Percentiles rank a stretch among this genome's conserved stretches.
phyloP scores from a whole-genome alignment of 92 coral and sea anemone species.

The Porites rus region DNA sequence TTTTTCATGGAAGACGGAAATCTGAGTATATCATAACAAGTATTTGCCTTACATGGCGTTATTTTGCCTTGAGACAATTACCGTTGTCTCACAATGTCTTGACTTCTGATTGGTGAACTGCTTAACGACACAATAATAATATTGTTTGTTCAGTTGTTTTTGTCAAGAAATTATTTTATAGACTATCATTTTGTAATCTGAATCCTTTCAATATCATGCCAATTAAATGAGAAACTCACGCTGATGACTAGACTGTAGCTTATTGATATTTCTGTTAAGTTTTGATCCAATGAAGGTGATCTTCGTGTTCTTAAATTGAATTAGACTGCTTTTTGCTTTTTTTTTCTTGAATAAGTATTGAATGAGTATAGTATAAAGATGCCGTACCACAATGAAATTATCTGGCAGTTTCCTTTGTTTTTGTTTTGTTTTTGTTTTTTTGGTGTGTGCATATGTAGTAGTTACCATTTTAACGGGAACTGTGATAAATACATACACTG shows the following conservation, averaged over 20 bases:
- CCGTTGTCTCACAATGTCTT: not conserved
- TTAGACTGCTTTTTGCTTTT: not conserved
- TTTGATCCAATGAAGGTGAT: not conserved
- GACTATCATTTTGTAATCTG: not conserved
- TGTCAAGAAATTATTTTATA: not conserved
- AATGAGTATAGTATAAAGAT: not conserved
- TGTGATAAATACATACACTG: too few relatives aligned
- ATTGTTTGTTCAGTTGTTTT: not conserved
- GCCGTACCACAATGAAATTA: not conserved
- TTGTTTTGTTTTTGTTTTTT: too few relatives aligned
- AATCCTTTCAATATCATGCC: not conserved
- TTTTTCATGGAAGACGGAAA: not conserved
- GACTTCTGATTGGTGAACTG: not conserved
- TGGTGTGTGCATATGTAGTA: too few relatives aligned
- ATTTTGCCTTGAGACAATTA: not conserved
- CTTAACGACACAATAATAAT: not conserved
- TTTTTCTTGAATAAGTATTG: not conserved
- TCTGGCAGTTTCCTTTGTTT: not conserved
- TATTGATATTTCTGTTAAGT: not conserved
- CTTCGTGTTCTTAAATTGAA: not conserved
- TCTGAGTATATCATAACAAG: too few relatives aligned
- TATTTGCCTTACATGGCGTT: not conserved
- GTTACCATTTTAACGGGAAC: too few relatives aligned
- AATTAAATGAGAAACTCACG: not conserved
- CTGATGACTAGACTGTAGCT: not conserved